phyloP scores from a whole-genome alignment of 2,113 vertebrate genomes.

The Panthera leo region DNA sequence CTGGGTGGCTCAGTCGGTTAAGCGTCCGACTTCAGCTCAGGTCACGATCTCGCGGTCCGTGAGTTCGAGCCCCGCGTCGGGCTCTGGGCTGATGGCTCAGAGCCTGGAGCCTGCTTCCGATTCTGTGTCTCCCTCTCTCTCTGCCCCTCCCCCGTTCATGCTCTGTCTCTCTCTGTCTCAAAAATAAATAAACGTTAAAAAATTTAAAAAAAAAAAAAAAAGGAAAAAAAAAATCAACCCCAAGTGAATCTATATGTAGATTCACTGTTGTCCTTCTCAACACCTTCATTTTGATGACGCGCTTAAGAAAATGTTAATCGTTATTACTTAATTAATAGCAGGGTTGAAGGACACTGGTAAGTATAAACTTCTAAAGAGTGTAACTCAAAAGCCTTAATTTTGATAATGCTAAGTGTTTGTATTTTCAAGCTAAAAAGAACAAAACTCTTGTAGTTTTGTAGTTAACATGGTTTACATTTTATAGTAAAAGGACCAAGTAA shows the following conservation, averaged over 20 bases:
- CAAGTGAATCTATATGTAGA: not conserved
- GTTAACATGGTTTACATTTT: not conserved
- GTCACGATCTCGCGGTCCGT: too few species aligned
- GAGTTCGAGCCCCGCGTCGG: too few species aligned
- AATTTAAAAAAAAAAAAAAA: too few species aligned
- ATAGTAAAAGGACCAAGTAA: not conserved
- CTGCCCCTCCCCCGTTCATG: too few species aligned
- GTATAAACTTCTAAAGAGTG: not conserved
- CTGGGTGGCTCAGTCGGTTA: too few species aligned
- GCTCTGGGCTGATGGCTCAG: too few species aligned
- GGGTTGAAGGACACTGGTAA: not conserved
- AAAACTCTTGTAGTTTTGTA: not conserved
- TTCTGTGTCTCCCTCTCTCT: too few species aligned
- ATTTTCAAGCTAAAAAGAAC: not conserved
- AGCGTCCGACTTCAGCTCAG: too few species aligned
- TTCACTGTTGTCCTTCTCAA: not conserved
- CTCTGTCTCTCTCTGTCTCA: too few species aligned
- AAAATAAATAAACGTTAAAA: too few species aligned
- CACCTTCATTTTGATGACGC: not conserved
- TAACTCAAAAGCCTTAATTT: not conserved
- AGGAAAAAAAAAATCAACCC: not conserved
- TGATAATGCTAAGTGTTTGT: not conserved
- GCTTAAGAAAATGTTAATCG: not conserved
- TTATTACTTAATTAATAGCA: not conserved
- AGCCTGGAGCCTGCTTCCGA: too few species aligned